Percentiles rank a stretch among this genome's conserved stretches.
phyloP scores from a whole-genome alignment of 2,888 invertebrate species.

The Pachycephus smyrnensis region DNA sequence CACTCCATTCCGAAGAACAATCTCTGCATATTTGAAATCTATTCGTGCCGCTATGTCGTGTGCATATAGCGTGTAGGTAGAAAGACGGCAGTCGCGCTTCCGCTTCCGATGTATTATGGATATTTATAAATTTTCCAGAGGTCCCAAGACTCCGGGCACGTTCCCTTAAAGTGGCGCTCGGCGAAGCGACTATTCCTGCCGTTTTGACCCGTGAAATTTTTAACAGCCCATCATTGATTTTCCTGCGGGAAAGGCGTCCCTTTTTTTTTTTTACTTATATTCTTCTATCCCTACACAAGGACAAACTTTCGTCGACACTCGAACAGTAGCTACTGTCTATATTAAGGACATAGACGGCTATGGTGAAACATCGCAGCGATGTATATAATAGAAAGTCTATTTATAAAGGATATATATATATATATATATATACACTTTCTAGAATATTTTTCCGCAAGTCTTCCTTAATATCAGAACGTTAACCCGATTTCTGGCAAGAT shows the following conservation, averaged over 20 bases:
- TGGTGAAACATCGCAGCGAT: background rate
- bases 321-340: background rate
- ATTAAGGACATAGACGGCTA: background rate
- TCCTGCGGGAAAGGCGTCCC: slow-evolving; percentile 18
- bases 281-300: background rate
- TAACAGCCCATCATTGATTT: slow-evolving; percentile 58
- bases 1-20: slow-evolving; percentile 56
- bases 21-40: slow-evolving; percentile 63
- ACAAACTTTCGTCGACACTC: background rate
- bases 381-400: background rate
- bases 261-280: background rate
- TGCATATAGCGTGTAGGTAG: slow-evolving; percentile 7
- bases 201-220: slow-evolving; percentile 58
- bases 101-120: slow-evolving; percentile 51
- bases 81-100: slow-evolving; percentile 12
- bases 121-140: slow-evolving; percentile 56
- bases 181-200: slow-evolving; percentile 49
- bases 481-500: background rate
- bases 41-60: slow-evolving; percentile 38
- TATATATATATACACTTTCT: too few species aligned
- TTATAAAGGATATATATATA: background rate
- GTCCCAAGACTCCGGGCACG: slow-evolving; percentile 20
- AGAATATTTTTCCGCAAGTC: background rate
- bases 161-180: slow-evolving; percentile 25
- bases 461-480: background rate